Evolutionary conservation across 64 coral and sea anemone genomes (phyloP), one percentile per base, ranked within the genome.

Genomic region (Stichodactyla mertensii): DNA sequence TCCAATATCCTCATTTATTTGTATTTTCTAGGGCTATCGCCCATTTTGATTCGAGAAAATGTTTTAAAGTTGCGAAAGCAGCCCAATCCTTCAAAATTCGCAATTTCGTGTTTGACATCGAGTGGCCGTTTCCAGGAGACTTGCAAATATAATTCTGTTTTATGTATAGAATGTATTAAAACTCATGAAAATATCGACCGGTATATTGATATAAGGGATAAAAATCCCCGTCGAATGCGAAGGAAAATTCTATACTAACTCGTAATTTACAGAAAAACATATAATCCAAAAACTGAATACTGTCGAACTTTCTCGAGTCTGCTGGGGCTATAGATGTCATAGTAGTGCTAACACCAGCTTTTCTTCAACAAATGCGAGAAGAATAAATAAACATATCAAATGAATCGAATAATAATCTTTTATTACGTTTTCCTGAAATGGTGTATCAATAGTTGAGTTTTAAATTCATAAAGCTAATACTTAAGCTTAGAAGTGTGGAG

Each of bases 1-100:
- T 74, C 12, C n/a, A 27, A 74, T 74, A 74, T 74, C 11, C 69
- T 74, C 69, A 27, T 74, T 74, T 74, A 74, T 74, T 74, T 27
- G n/a, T 74, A 27, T 74, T 74, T 74, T 31, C 69, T 74, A 11
- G 7, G 24, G 69, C 69, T 13, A 26, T 31, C 56, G 8, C 27
- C 7, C 24, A 74, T 11, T 22, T 74, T 74, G 26, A 31, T 31
- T 66, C 62, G 12, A 10, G 24, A 74, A 74, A 74, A 74, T 12
- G 10, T 27, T 31, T 31, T 9, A 74, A 31, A 74, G 23, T 6
- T 9, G 24, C 10, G 7, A 27, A 31, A 31, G 4, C 5, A 31
- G 26, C 69, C n/a, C 1, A 19, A 74, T 31, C 27, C 10, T 66
- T 66, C 19, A n/a, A 66, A 61, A 16, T 36, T 10, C 7, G 26